phyloP scores from a whole-genome alignment of 2,888 invertebrate species.

The Drosophila helvetica region DNA sequence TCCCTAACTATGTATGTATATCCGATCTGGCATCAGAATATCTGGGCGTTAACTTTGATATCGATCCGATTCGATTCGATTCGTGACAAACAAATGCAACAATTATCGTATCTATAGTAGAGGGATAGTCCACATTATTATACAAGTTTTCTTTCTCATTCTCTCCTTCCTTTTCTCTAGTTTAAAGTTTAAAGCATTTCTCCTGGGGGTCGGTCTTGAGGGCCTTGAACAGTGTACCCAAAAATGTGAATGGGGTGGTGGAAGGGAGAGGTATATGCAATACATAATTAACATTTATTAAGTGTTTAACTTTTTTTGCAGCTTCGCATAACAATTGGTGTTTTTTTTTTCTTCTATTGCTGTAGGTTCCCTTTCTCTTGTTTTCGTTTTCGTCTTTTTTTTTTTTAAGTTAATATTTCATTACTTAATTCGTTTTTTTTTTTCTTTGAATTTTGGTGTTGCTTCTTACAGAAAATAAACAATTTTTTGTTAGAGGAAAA shows the following conservation, averaged over 20 bases:
- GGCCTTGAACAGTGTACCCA: conserved; percentile 45
- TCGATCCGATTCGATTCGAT: background rate
- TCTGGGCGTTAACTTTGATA: conserved; percentile 28
- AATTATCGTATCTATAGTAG: conserved; percentile 25
- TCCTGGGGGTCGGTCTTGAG: conserved; percentile 2
- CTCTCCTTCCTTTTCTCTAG: background rate
- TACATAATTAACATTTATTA: conserved; percentile 41
- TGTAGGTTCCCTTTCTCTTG: conserved; percentile 33
- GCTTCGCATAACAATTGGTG: conserved; percentile 43
- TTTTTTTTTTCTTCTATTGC: conserved; percentile 17
- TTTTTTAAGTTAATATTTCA: conserved; percentile 18
- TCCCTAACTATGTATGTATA: conserved; percentile 1
- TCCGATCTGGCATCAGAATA: conserved; percentile 28
- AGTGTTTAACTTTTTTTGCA: conserved; percentile 38
- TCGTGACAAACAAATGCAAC: conserved; percentile 48
- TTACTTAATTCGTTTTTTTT: conserved; percentile 4
- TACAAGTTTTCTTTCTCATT: conserved; percentile 27
- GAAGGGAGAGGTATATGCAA: conserved; percentile 16
- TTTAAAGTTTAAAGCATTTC: conserved; percentile 36
- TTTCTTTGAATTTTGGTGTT: background rate
- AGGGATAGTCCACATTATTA: conserved; percentile 35
- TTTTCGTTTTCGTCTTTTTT: conserved; percentile 11
- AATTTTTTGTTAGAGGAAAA: conserved; percentile 43
- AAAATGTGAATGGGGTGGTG: conserved; percentile 14
- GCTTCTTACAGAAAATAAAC: conserved; percentile 42